Evolutionary conservation across 2,797 vertebrate species (phyloP).

Genomic region (Rhabdomys pumilio): DNA sequence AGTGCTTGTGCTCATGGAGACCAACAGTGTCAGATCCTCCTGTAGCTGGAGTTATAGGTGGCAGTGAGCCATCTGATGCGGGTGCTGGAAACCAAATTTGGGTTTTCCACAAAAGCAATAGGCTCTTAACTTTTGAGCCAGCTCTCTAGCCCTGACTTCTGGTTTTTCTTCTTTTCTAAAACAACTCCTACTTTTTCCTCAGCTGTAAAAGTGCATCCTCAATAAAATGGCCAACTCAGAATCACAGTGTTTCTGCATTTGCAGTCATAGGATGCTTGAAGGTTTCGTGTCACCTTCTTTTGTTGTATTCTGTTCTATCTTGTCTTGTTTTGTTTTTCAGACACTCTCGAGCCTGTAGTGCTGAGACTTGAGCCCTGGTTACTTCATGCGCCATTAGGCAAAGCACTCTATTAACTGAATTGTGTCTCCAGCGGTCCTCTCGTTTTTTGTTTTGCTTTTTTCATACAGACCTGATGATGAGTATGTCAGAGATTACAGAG

Average conservation of each 20-base stretch:
- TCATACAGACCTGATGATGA: conserved; percentile 94
- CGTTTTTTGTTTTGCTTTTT: conserved; percentile 75
- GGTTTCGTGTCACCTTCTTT: conserved; percentile 50
- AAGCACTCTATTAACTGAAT: background rate
- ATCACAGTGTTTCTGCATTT: conserved; percentile 25
- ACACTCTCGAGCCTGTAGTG: background rate
- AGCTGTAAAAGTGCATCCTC: conserved; percentile 39
- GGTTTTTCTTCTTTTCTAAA: conserved; percentile 55
- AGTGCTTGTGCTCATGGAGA: background rate
- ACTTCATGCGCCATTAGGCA: background rate
- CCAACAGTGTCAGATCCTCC: background rate
- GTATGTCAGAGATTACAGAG: conserved; percentile 93
- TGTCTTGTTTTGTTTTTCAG: background rate
- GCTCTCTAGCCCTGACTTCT: background rate
- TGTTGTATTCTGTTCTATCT: background rate
- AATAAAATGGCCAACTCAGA: conserved; percentile 28
- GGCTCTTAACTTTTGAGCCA: background rate
- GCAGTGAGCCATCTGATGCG: background rate
- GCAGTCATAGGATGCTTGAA: conserved; percentile 50
- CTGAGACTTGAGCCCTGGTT: background rate
- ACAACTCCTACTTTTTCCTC: background rate
- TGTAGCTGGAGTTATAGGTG: background rate
- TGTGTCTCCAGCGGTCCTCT: background rate
- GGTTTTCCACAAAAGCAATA: background rate
- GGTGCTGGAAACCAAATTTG: background rate